Evolutionary conservation across 2,888 invertebrate species (phyloP), one percentile per base, ranked within the genome.

Genomic region (Xestia xanthographa): DNA sequence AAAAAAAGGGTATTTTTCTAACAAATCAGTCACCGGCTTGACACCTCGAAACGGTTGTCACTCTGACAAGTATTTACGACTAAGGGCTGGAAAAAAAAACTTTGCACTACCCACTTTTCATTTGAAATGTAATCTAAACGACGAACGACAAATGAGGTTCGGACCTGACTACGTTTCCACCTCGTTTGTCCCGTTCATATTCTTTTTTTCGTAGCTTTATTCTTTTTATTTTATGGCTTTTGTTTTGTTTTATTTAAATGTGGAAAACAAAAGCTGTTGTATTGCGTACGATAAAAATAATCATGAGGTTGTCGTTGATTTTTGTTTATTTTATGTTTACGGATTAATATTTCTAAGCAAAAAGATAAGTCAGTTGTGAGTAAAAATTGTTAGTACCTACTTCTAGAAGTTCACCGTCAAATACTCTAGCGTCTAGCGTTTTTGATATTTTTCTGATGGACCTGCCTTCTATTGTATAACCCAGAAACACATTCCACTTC

Each of bases 101-200:
- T 91, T 91, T 92, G 90, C 89, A 95, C 95, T 94, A 95, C 93
- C 93, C 94, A 93, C 95, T 95, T 95, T 94, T 95, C 95, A 95
- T 95, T 95, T 95, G 92, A 92, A 93, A 94, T 92, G 94, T 93
- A 95, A 95, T 95, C 95, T 95, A 95, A 94, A 90, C 89, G 87
- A 77, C 88, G 60, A 75, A 75, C 86, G 91, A 92, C 93, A 92
- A 92, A 92, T 95, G 95, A 92, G 90, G 89, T 93, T 93, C 90
- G 94, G 95, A 95, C 95, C 94, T 95, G 95, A 95, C 95, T 93
- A 89, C 91, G 83, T 83, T 87, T 87, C 85, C 90, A 91, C 88
- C 86, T 90, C 88, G 79, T 91, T 90, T 84, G 85, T 88, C 82
- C 78, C 84, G 77, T 85, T 80, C 79, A 84, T 87, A 78, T 84